A percentile compares a stretch with the other conserved stretches of the same genome.
These are phyloP conservation scores for Cynaeus angustus DNA, from an alignment of 2,888 invertebrate genomes.

Conservation along the genomic window DNA sequence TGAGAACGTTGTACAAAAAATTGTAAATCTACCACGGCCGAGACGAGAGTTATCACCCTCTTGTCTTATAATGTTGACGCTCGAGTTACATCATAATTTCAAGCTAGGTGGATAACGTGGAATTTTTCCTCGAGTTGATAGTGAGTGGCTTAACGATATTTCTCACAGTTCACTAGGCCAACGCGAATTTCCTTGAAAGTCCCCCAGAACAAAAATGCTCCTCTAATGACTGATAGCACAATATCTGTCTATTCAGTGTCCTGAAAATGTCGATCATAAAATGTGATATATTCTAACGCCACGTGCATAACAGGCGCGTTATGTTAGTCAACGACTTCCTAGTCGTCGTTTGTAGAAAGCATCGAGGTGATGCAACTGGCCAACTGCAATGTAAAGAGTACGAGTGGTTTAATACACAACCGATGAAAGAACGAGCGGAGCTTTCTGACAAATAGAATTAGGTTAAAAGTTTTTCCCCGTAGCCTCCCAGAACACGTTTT, in stretches of 20 bases:
- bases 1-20: too few species aligned
- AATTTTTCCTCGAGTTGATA: too few species aligned
- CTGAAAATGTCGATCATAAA: constrained; percentile 64
- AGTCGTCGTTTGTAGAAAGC: constrained; percentile 37
- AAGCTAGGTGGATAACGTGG: too few species aligned
- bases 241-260: constrained; percentile 62
- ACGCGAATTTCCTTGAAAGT: not conserved
- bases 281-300: constrained; percentile 62
- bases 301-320: constrained; percentile 57
- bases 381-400: constrained; percentile 60
- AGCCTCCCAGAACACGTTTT: not conserved
- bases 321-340: constrained; percentile 46
- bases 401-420: constrained; percentile 61
- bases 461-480: constrained; percentile 55
- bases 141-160: too few species aligned
- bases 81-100: too few species aligned
- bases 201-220: too few species aligned
- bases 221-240: constrained; percentile 49
- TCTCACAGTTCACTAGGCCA: not conserved
- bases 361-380: constrained; percentile 49
- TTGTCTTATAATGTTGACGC: too few species aligned
- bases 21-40: too few species aligned
- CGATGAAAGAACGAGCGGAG: constrained; percentile 62
- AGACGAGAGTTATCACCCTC: too few species aligned
- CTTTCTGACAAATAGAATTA: constrained; percentile 65